Evolutionary conservation across 2,113 vertebrate genomes (phyloP).

Genomic region (Neomonachus schauinslandi): DNA sequence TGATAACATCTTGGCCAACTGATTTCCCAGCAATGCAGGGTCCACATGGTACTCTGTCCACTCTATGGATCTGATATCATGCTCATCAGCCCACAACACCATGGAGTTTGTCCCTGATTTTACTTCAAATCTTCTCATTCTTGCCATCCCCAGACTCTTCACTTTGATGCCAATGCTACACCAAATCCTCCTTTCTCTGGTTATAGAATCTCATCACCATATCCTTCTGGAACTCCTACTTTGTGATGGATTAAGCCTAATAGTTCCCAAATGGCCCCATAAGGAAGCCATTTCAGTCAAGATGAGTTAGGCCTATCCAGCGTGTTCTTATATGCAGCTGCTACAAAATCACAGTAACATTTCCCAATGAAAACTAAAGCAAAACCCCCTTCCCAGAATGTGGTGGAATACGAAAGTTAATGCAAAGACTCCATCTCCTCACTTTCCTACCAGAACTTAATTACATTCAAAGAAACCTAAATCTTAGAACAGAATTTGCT

Average conservation of each 20-base stretch:
- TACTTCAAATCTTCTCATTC: background rate
- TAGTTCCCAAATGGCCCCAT: background rate
- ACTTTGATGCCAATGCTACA: background rate
- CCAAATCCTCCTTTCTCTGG: background rate
- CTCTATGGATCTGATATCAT: background rate
- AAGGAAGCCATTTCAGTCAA: background rate
- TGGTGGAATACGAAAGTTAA: background rate
- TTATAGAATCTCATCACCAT: background rate
- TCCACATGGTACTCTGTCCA: background rate
- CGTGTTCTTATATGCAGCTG: background rate
- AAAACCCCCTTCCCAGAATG: background rate
- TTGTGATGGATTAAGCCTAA: background rate
- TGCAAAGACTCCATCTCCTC: background rate
- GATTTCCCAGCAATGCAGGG: background rate
- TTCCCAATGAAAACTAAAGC: background rate
- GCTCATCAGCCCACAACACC: background rate
- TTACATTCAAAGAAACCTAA: background rate
- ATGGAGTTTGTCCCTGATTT: background rate
- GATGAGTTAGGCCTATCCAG: background rate
- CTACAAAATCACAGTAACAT: background rate
- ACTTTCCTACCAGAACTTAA: background rate
- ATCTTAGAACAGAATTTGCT: background rate
- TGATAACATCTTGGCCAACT: background rate
- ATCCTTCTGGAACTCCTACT: background rate
- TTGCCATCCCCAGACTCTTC: background rate